Evolutionary conservation across 92 coral and sea anemone genomes (phyloP).

Genomic region (Desmophyllum pertusum): DNA sequence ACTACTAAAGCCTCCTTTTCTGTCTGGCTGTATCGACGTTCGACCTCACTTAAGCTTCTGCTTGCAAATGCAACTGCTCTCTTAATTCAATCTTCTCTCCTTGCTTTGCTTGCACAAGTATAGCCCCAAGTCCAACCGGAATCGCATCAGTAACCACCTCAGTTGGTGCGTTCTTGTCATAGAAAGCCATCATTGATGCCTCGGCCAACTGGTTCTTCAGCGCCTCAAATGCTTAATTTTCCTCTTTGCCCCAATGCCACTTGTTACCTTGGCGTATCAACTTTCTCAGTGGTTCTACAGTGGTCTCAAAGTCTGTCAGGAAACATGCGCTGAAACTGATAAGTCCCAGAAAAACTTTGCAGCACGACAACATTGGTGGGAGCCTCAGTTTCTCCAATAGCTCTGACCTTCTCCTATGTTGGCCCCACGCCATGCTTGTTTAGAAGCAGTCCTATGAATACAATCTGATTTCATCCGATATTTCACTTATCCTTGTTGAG

Average conservation of each 20-base stretch:
- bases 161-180: constrained; percentile 4
- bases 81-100: too few species aligned
- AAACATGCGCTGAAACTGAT: constrained; percentile 14
- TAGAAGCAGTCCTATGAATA: constrained; percentile 31
- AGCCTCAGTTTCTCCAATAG: neutral
- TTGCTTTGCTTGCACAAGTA: too few species aligned
- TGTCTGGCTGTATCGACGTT: neutral
- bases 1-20: too few species aligned
- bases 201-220: constrained; percentile 5
- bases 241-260: constrained; percentile 38
- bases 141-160: constrained; percentile 15
- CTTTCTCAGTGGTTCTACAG: constrained; percentile 15
- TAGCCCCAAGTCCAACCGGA: constrained; percentile 12
- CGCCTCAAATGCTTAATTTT: constrained; percentile 22
- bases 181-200: constrained; percentile 16
- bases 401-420: neutral
- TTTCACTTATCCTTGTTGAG: constrained; percentile 28
- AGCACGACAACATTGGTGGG: constrained; percentile 15
- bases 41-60: neutral
- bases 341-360: constrained; percentile 23
- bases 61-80: constrained; percentile 24
- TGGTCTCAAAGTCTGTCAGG: constrained; percentile 22
- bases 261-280: constrained; percentile 2
- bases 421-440: constrained; percentile 18
- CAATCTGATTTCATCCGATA: constrained; percentile 17